These are phyloP conservation scores for Huso huso DNA, from an alignment of 2,797 vertebrate species.

Conservation along the genomic window DNA sequence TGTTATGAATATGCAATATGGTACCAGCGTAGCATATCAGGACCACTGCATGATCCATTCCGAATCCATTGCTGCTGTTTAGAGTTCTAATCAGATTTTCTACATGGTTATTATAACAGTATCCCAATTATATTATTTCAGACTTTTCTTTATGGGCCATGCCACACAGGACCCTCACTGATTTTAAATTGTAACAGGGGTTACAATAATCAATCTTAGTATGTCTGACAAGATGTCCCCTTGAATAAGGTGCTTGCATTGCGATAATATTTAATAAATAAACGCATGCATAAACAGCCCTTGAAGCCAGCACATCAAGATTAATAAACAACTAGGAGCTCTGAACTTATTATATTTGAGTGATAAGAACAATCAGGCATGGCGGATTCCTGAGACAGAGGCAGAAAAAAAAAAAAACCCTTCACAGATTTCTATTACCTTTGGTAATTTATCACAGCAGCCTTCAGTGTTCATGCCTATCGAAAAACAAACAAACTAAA, in stretches of 20 bases:
- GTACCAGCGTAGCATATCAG: no score
- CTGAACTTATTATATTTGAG: not conserved
- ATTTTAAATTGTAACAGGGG: no score
- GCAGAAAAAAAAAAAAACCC: not conserved
- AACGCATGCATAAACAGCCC: not conserved
- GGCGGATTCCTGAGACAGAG: constrained; percentile 1
- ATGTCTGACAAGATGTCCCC: not conserved
- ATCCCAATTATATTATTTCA: no score
- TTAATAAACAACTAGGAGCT: not conserved
- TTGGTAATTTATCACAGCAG: constrained; percentile 11
- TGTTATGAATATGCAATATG: no score
- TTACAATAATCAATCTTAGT: no score
- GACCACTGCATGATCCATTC: no score
- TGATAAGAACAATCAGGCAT: not conserved
- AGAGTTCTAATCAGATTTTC: no score
- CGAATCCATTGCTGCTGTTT: no score
- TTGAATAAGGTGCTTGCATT: not conserved
- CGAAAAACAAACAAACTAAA: constrained; percentile 10
- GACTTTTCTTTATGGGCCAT: no score
- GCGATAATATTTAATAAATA: not conserved
- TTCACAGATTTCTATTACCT: not conserved
- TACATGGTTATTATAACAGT: no score
- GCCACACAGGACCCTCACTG: no score
- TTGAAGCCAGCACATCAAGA: not conserved
- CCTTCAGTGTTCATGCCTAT: constrained; percentile 6